Base-by-base conservation (phyloP, 2,797 vertebrate species). In the Bucorvus abyssinicus region DNA sequence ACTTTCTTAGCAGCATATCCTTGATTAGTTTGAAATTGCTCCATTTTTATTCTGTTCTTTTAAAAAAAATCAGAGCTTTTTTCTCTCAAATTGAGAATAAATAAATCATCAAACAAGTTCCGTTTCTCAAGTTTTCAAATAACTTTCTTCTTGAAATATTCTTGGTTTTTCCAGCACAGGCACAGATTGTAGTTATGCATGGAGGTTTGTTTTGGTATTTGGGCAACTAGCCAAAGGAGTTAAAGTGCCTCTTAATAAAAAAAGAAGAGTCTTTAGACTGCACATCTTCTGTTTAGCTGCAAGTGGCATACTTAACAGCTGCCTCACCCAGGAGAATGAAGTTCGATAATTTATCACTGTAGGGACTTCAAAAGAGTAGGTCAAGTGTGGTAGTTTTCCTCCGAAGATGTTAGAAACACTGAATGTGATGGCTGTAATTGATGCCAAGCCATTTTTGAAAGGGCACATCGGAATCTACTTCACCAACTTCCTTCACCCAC, bases 391-490 rank as follows among this genome's bases (percentile, higher is more conserved):
- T 75, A n/a, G 55, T 65, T 93, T 59, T 93, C 32, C 5, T 7
- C 32, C 27, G 75, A 87, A 95, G 84, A 60, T 88, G 60, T 24
- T 70, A 49, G 74, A 64, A 81, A 21, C 20, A 6, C 36, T 19
- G 64, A 27, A 27, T 57, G 52, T 47, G 84, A 55, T 75, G 45
- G 49, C 32, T 89, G 55, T 57, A 84, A 80, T 49, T 84, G 87
- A 75, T 94, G 71, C 74, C 57, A 55, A 75, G 82, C 29, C 27
- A 38, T 85, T 95, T 95, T 87, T 91, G 64, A 95, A 95, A 90
- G 87, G 74, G 53, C 80, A 75, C 17, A 64, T 78, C 85, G 67
- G 74, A 90, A 82, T 89, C 67, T 95, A 34, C 83, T 95, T 87
- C 59, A 45, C 59, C 71, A 68, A 14, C 69, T 88, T 84, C 0